Evolutionary conservation across 2,797 vertebrate species (phyloP), one percentile per base, ranked within the genome.

Genomic region (Sebastes ruberrimus): DNA sequence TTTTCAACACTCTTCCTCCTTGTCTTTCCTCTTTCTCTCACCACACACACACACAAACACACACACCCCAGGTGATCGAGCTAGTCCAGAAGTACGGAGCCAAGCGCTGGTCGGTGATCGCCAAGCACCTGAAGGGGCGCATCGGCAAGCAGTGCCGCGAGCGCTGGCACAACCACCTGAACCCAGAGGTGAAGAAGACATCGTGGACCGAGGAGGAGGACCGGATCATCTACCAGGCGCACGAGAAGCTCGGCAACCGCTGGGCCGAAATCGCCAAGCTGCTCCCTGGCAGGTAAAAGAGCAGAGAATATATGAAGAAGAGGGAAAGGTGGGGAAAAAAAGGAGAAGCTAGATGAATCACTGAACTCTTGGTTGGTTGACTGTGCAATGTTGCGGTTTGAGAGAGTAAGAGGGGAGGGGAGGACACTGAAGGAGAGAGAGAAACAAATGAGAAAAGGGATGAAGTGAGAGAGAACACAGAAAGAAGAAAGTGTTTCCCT

Each of bases 131-230:
- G 92, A 99, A 99, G 88, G 99, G 99, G 30, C 97, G 99, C 64
- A 99, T 99, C 72, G 99, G 98, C 85, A 99, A 99, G 89, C 99
- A 99, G 94, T 99, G 99, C 94, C 96, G 98, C 42, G 99, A 99
- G 94, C 97, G 99, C 91, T 99, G 99, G 99, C 99, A 99, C 96
- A 99, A 99, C 94, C 99, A 99, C 93, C 95, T 99, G 92, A 99
- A 99, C 95, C 99, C 99, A 42, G 99, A 99, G 97, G 99, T 99
- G 91, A 99, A 99, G 95, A 99, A 99, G 97, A 99, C 99, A 25
- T 99, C 98, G 71, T 99, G 99, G 99, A 99, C 99, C 4, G 98
- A 99, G 94, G 98, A 99, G 92, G 99, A 99, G 94, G 99, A 99
- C 94, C 96, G 97, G 86, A 98, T 99, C 94, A 99, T 99, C 95